phyloP scores from a whole-genome alignment of 2,797 vertebrate species.

The Mormyrus hasselquistii region DNA sequence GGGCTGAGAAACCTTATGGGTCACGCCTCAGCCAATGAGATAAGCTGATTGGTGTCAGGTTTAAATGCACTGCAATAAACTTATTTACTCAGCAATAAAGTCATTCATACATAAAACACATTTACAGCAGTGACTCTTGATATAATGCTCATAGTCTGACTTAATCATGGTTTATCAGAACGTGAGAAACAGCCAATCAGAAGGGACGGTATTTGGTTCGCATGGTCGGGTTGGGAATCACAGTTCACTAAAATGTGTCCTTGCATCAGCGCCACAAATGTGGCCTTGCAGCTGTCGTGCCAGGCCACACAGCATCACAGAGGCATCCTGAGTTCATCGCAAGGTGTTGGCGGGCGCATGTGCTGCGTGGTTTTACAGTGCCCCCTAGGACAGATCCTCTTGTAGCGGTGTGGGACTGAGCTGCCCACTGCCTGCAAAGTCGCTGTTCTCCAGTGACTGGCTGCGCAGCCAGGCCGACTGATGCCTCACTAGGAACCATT shows the following conservation, averaged over 20 bases:
- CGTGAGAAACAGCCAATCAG: background rate
- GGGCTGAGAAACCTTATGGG: background rate
- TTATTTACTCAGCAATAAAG: background rate
- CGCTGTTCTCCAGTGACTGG: background rate
- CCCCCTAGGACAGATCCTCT: background rate
- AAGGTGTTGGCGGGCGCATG: background rate
- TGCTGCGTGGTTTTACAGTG: background rate
- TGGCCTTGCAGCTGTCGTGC: background rate
- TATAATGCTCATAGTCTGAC: background rate
- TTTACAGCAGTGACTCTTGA: background rate
- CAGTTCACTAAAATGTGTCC: background rate
- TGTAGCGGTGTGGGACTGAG: background rate
- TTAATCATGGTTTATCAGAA: background rate
- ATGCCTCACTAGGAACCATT: constrained; percentile 60
- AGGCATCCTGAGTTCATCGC: background rate
- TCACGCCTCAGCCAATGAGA: background rate
- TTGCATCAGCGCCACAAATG: background rate
- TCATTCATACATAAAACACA: background rate
- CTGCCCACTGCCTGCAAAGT: background rate
- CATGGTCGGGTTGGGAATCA: background rate
- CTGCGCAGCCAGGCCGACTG: constrained; percentile 45
- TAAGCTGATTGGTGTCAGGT: background rate
- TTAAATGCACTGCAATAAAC: background rate
- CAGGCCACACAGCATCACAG: background rate
- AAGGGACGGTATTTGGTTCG: background rate